These are phyloP conservation scores for Ariolimax columbianus DNA, from an alignment of 2,888 invertebrate genomes.

Conservation along the genomic window DNA sequence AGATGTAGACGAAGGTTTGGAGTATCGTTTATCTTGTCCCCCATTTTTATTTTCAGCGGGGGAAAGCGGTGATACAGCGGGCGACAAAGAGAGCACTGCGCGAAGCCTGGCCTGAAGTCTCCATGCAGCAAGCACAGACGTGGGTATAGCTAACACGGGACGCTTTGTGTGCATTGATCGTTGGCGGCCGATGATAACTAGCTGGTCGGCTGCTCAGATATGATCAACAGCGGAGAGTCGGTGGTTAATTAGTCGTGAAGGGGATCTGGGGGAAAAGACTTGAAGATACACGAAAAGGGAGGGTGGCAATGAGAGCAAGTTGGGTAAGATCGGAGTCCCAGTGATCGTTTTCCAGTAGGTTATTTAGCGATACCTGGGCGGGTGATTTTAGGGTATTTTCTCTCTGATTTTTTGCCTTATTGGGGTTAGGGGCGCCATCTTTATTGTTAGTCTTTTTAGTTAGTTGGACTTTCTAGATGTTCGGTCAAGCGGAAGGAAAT, in stretches of 20 bases:
- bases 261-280: conserved; percentile 7
- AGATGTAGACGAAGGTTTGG: not conserved
- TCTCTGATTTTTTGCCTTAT: too few species aligned
- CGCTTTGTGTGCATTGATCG: conserved; percentile 36
- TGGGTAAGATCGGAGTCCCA: not conserved
- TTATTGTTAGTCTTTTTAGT: too few species aligned
- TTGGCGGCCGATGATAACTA: conserved; percentile 24
- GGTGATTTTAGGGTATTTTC: too few species aligned
- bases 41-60: not conserved
- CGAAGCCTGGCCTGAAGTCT: conserved; percentile 9
- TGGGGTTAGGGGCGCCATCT: too few species aligned
- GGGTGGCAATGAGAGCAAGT: not conserved
- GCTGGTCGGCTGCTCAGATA: conserved; percentile 21
- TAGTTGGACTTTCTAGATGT: too few species aligned
- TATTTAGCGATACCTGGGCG: too few species aligned
- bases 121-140: conserved; percentile 41
- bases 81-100: conserved; percentile 11
- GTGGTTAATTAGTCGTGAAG: conserved; percentile 33
- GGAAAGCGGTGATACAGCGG: conserved; percentile 18
- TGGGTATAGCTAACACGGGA: conserved; percentile 27
- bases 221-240: conserved; percentile 29
- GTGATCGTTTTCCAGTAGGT: not conserved
- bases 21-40: conserved; percentile 7
- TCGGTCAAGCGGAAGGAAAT: too few species aligned
- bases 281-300: not conserved